Base-by-base conservation (phyloP, 2,797 vertebrate species). In the Manis pentadactyla region DNA sequence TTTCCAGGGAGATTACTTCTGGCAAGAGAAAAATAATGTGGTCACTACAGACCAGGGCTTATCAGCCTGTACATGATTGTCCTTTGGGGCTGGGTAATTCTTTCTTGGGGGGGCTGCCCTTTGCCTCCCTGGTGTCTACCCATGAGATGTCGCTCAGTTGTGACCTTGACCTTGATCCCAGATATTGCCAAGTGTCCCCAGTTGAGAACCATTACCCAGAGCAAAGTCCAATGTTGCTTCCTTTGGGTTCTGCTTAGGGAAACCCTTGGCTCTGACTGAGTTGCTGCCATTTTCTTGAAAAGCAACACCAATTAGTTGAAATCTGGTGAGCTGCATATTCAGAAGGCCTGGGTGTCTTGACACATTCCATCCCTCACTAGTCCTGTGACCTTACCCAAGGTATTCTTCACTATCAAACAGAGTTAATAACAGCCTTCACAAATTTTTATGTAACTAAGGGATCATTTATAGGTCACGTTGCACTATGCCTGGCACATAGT, bases 281-380 rank as follows among this genome's bases (percentile, higher is more conserved):
- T 87, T 90, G 96, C 96, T 96, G 75, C 71, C 46, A 51, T 95
- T 18, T 18, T 78, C 77, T 93, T 84, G 88, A 86, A 93, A 90
- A 85, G 66, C 66, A 11, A 46, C 29, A 23, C 23, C 29, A 27
- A 11, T 23, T 15, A 55, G 85, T 49, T 71, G 49, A 66, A 74
- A 55, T 49, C 7, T 1, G 2, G 6, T 8, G 66, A 8, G 5
- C 37, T 69, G 25, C 18, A 31, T 19, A n/a, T 87, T 74, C 17
- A 1, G 31, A 64, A 88, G 29, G 21, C 13, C 27, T 25, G 7
- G 46, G 18, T 9, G 39, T 5, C 39, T 61, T 5, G 1, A 7
- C 37, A 17, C 23, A 1, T 49, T 21, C 21, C 3, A 2, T 15
- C n/a, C 19, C 19, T 86, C 19, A 74, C 8, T 4, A n/a, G 69